Base-by-base conservation (phyloP, 2,888 invertebrate species). In the Ormyrus rosae region DNA sequence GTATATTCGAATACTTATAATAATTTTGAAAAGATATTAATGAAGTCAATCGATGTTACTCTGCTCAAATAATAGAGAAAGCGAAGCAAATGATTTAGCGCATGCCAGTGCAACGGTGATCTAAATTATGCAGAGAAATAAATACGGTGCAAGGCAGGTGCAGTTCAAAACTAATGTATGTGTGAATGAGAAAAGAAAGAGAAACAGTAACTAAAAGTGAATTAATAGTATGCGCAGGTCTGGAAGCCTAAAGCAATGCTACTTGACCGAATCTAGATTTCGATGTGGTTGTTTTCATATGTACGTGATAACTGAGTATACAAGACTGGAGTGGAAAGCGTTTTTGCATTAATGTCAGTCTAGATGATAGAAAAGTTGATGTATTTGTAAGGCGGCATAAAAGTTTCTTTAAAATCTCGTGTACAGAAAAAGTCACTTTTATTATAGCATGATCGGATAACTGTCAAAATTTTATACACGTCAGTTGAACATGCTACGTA, bases 61-160 rank as follows among this genome's bases (percentile, higher is more conserved):
- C 79, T 70, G 76, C 73, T 80, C 60, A 61, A n/a, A 55, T 64
- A n/a, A 68, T 56, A 76, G 11, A 58, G 13, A 78, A 74, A 80
- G 78, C 82, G 53, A 78, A 80, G 78, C 80, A 71, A 65, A 72
- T 72, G 51, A 60, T 70, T 67, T 73, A 19, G 11, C 9, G n/a
- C 74, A 78, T 78, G 71, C 74, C 58, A 46, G 77, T 80, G 75
- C 63, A 72, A 63, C 67, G 51, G 61, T 75, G 70, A 58, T 74
- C 19, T 60, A 48, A 77, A 3, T 34, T 34, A 70, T 74, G 50
- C 71, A 76, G 71, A 72, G 60, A 74, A 78, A 73, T 76, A 79
- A 80, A 80, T 80, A 77, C 58, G 78, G 78, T 78, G 80, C 80
- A 82, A 82, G 80, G 80, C 80, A 78, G 78, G 78, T 78, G 80